These are phyloP conservation scores for Netelia virgata DNA, from an alignment of 2,888 invertebrate genomes.

Conservation along the genomic window DNA sequence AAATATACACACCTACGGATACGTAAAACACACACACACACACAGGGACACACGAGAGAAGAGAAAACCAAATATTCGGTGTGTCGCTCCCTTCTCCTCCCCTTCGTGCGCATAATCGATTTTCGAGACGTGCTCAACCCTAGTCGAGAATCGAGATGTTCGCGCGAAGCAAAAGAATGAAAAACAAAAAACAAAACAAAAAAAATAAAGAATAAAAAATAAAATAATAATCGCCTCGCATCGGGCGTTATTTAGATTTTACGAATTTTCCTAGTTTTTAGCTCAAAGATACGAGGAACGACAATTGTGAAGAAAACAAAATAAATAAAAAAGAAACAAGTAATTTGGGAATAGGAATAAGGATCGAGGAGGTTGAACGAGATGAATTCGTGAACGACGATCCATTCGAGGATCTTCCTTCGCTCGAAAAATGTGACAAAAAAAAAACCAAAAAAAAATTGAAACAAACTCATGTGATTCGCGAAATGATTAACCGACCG, in stretches of 20 bases:
- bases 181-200: neutral
- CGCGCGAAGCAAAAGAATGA: conserved; percentile 53
- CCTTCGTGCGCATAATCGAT: conserved; percentile 57
- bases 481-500: conserved; percentile 56
- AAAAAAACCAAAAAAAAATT: conserved; percentile 42
- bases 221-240: conserved; percentile 20
- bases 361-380: neutral
- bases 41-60: conserved; percentile 25
- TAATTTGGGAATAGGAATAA: conserved; percentile 11
- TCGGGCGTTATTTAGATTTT: conserved; percentile 63
- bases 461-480: conserved; percentile 72
- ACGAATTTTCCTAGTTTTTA: conserved; percentile 68
- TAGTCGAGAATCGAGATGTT: conserved; percentile 65
- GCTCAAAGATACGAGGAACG: conserved; percentile 58
- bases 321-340: conserved; percentile 1
- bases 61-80: conserved; percentile 31
- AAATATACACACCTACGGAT: too few species aligned
- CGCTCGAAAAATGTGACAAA: conserved; percentile 33
- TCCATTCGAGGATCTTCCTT: conserved; percentile 53
- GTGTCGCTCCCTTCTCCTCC: conserved; percentile 17
- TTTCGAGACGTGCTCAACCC: conserved; percentile 64
- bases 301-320: conserved; percentile 29
- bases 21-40: neutral
- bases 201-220: conserved; percentile 15
- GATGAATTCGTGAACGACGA: conserved; percentile 32